These are phyloP conservation scores for Grammomys surdaster DNA, from an alignment of 2,113 vertebrate species.

Conservation along the genomic window DNA sequence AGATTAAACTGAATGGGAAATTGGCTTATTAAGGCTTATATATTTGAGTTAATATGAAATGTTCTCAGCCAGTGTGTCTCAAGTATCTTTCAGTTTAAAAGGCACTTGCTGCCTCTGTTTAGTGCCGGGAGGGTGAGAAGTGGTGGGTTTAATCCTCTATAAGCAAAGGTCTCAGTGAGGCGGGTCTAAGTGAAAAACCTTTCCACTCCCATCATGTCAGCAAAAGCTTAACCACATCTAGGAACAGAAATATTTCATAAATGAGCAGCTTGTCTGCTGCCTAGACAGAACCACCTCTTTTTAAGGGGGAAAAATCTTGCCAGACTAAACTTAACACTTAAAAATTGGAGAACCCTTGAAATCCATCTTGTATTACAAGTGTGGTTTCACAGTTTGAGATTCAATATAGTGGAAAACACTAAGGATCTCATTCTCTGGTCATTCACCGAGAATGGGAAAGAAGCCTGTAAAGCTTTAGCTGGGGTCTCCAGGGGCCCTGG, in stretches of 20 bases:
- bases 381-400: conserved; percentile 73
- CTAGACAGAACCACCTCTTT: conserved; percentile 39
- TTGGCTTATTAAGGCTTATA: conserved; percentile 77
- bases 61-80: conserved; percentile 75
- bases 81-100: conserved; percentile 74
- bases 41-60: conserved; percentile 83
- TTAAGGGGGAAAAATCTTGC: conserved; percentile 18
- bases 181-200: neutral
- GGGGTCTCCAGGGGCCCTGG: neutral
- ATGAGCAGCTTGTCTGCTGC: conserved; percentile 43
- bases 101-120: conserved; percentile 39
- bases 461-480: neutral
- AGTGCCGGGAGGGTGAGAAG: neutral
- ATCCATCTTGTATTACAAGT: conserved; percentile 71
- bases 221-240: conserved; percentile 11
- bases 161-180: neutral
- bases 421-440: conserved; percentile 65
- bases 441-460: conserved; percentile 51
- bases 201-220: neutral
- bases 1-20: conserved; percentile 83
- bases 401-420: conserved; percentile 70
- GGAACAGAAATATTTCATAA: conserved; percentile 18
- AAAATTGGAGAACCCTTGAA: conserved; percentile 77
- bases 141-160: neutral
- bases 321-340: conserved; percentile 74